These are phyloP conservation scores for Neomonachus schauinslandi DNA, from an alignment of 2,113 vertebrate genomes.

Conservation along the genomic window DNA sequence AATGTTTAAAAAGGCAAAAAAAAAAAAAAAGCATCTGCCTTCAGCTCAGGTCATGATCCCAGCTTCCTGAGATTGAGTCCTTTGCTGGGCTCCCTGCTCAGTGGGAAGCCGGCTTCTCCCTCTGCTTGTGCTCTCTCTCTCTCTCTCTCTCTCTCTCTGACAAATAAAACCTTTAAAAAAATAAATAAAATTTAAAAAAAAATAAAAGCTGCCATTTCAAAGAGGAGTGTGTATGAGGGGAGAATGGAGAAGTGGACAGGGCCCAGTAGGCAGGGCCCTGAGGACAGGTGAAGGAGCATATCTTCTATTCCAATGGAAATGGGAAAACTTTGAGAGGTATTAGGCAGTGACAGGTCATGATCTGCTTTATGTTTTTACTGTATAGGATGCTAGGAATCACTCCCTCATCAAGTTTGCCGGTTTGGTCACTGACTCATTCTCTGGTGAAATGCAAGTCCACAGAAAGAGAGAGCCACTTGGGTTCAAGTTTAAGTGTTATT, in stretches of 20 bases:
- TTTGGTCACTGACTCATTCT: not conserved
- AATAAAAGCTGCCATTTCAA: not conserved
- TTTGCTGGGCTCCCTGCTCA: no score
- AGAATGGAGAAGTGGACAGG: not conserved
- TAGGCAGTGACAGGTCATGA: not conserved
- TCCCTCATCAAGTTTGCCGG: not conserved
- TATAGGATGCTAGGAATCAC: no score
- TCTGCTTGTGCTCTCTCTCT: not conserved
- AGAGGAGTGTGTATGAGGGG: fast-evolving
- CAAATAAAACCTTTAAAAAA: not conserved
- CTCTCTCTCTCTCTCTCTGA: not conserved
- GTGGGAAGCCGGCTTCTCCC: not conserved
- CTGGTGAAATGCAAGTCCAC: not conserved
- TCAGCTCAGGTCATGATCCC: not conserved
- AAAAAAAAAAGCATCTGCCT: not conserved
- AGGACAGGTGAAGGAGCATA: not conserved
- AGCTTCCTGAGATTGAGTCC: not conserved
- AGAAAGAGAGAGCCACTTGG: not conserved
- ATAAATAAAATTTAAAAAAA: no score
- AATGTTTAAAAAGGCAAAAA: no score
- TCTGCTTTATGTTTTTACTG: not conserved
- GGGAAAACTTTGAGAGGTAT: not conserved
- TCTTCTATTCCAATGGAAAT: not conserved
- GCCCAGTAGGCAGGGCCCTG: not conserved
- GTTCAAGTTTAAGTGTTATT: not conserved